phyloP scores from a whole-genome alignment of 1,140 invertebrate genomes.

The Nylanderia fulva region DNA sequence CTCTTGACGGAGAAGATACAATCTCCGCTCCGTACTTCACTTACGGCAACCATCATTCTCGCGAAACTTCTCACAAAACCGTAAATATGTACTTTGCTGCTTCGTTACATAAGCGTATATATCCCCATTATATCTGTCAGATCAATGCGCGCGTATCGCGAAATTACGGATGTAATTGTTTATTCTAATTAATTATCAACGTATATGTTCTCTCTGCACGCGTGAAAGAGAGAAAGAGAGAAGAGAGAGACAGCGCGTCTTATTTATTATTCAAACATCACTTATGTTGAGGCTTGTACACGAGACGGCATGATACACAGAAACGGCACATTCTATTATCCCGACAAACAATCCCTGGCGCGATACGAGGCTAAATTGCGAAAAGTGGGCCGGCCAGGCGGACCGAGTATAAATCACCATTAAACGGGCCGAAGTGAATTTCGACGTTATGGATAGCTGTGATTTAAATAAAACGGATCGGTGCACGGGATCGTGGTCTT shows the following conservation, averaged over 20 bases:
- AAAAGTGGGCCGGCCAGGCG: slow-evolving; percentile 33
- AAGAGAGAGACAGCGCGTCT: slow-evolving; percentile 1
- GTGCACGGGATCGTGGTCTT: slow-evolving; percentile 7
- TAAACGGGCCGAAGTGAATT: slow-evolving; percentile 56
- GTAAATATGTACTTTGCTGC: slow-evolving; percentile 29
- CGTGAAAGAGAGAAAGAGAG: neutral
- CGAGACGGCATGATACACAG: slow-evolving; percentile 7
- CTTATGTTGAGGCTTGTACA: slow-evolving; percentile 21
- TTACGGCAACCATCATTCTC: neutral
- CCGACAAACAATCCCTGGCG: slow-evolving; percentile 42
- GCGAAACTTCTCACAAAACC: slow-evolving; percentile 29
- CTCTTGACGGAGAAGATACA: neutral
- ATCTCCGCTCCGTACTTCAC: neutral
- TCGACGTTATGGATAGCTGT: slow-evolving; percentile 64
- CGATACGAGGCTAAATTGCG: slow-evolving; percentile 48
- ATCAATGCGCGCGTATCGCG: neutral
- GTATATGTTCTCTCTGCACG: neutral
- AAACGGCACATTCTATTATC: slow-evolving; percentile 39
- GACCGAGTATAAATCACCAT: slow-evolving; percentile 69
- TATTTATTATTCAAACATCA: slow-evolving; percentile 53
- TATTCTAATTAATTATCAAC: slow-evolving; percentile 25
- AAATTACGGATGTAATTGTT: slow-evolving; percentile 3
- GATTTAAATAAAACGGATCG: slow-evolving; percentile 68
- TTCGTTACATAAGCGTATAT: neutral
- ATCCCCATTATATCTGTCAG: neutral